phyloP scores from a whole-genome alignment of 2,888 invertebrate genomes.

The Andrena fulva region DNA sequence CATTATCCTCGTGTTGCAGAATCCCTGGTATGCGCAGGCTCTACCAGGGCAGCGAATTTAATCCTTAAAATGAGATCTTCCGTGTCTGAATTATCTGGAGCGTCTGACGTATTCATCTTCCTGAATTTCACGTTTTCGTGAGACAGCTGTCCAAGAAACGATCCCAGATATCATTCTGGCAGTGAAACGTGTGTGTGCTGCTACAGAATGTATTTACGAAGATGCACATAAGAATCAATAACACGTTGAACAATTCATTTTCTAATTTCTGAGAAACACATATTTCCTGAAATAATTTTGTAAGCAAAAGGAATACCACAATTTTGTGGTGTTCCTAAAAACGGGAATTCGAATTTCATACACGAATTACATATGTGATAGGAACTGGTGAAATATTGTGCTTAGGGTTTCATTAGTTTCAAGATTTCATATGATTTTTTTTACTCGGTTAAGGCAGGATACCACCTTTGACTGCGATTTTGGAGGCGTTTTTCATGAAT shows the following conservation, averaged over 20 bases:
- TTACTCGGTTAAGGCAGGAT: too few relatives aligned
- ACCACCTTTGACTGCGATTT: too few relatives aligned
- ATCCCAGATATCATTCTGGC: slow-evolving; percentile 1
- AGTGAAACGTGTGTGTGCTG: background rate
- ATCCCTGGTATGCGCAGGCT: slow-evolving; percentile 12
- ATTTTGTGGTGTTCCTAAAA: too few relatives aligned
- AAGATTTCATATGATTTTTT: background rate
- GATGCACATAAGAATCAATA: background rate
- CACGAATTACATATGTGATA: too few relatives aligned
- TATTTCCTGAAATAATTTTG: too few relatives aligned
- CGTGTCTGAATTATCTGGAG: slow-evolving; percentile 29
- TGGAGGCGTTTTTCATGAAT: too few relatives aligned
- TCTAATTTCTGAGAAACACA: too few relatives aligned
- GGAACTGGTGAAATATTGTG: too few relatives aligned
- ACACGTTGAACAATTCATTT: background rate
- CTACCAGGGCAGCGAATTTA: slow-evolving; percentile 24
- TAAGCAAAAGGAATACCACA: too few relatives aligned
- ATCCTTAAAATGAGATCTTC: slow-evolving; percentile 39
- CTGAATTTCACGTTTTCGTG: slow-evolving; percentile 1
- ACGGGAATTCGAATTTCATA: too few relatives aligned
- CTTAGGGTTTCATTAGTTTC: too few relatives aligned
- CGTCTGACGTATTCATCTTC: slow-evolving; percentile 34
- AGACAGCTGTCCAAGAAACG: slow-evolving; percentile 2
- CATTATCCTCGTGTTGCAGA: slow-evolving; percentile 35
- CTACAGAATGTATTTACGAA: background rate